phyloP scores from a whole-genome alignment of 2,888 invertebrate species.

The Protophormia terraenovae region DNA sequence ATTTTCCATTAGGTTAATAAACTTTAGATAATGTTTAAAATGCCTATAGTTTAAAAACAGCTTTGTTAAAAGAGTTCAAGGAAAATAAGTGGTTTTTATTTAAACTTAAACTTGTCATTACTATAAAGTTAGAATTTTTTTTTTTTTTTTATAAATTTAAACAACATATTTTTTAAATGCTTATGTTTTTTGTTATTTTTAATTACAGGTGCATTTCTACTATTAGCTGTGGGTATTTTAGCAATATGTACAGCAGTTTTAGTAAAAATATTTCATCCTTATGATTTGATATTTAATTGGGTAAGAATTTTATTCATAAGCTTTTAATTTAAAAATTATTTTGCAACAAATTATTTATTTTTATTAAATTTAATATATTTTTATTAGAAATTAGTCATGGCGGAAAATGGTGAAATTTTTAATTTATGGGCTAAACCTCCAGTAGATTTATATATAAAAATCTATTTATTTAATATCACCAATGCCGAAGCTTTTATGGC shows the following conservation, averaged over 20 bases:
- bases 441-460: conserved; percentile 88
- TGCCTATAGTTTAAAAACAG: conserved; percentile 7
- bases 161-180: no score
- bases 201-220: conserved; percentile 87
- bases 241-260: conserved; percentile 86
- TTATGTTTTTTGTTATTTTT: conserved; percentile 5
- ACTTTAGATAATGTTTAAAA: conserved; percentile 24
- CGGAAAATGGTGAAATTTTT: conserved; percentile 90
- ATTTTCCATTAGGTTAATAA: conserved; percentile 9
- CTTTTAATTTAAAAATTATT: background rate
- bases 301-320: conserved; percentile 82
- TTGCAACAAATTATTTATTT: background rate
- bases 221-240: conserved; percentile 87
- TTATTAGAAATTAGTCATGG: conserved; percentile 86
- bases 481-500: conserved; percentile 89
- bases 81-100: conserved; percentile 24
- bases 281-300: conserved; percentile 88
- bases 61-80: conserved; percentile 44
- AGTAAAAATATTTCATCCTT: conserved; percentile 86
- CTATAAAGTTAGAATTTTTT: background rate
- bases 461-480: conserved; percentile 92
- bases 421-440: conserved; percentile 91
- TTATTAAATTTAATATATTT: background rate
- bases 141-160: no score
- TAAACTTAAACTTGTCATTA: conserved; percentile 13